Percentiles rank a stretch among this genome's conserved stretches.
These are phyloP conservation scores for Campylomormyrus tamandua DNA, from an alignment of 2,113 vertebrate species.

Conservation along the genomic window DNA sequence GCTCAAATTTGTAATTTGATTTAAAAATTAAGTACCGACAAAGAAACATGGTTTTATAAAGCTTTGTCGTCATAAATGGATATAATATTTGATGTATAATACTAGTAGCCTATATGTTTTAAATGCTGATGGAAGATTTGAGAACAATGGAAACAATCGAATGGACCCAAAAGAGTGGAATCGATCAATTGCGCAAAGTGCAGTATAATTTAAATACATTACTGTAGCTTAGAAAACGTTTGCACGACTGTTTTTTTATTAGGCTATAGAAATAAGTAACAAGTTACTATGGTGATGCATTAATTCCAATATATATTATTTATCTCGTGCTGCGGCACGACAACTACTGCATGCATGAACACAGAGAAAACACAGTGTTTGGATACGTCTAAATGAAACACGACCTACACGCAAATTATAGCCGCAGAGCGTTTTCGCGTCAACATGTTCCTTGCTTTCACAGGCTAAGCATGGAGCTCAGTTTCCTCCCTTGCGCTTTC, in stretches of 20 bases:
- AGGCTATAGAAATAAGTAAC: neutral
- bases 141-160: constrained; percentile 50
- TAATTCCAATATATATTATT: neutral
- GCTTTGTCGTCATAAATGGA: neutral
- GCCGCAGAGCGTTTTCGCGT: neutral
- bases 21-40: neutral
- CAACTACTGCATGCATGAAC: neutral
- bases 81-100: neutral
- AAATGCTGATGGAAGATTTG: constrained; percentile 49
- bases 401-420: neutral
- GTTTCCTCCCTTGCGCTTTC: constrained; percentile 62
- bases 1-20: neutral
- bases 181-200: neutral
- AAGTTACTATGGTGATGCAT: neutral
- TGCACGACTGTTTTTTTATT: neutral
- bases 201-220: neutral
- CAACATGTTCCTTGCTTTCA: neutral
- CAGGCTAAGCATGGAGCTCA: constrained; percentile 65
- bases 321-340: neutral
- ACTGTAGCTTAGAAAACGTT: neutral
- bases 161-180: neutral
- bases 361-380: neutral
- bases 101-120: constrained; percentile 17
- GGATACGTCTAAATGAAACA: neutral
- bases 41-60: neutral